phyloP scores from a whole-genome alignment of 2,888 invertebrate species.

The Cybosia mesomella region DNA sequence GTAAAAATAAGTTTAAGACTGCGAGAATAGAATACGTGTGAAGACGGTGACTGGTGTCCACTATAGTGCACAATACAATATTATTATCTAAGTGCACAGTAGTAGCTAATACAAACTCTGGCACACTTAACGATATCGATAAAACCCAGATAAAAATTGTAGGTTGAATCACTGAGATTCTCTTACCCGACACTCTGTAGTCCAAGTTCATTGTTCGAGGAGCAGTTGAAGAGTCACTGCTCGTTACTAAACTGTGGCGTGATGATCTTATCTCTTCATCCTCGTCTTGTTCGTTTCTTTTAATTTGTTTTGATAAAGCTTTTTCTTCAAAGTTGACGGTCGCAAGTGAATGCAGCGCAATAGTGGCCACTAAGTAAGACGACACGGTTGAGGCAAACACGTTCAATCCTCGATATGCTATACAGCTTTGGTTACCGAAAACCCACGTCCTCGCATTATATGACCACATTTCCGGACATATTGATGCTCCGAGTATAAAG shows the following conservation, averaged over 20 bases:
- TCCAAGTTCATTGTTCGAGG: constrained; percentile 86
- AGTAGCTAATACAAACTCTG: constrained; percentile 86
- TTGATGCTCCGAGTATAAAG: constrained; percentile 75
- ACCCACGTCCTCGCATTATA: constrained; percentile 83
- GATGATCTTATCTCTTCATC: constrained; percentile 82
- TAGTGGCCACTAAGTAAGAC: constrained; percentile 84
- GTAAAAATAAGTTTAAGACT: constrained; percentile 76
- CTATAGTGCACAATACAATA: constrained; percentile 80
- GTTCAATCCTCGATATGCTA: constrained; percentile 85
- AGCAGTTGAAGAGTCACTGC: constrained; percentile 79
- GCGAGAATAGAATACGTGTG: constrained; percentile 77
- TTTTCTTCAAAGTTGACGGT: constrained; percentile 84
- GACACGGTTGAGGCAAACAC: constrained; percentile 86
- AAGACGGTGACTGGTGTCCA: constrained; percentile 81
- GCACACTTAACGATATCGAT: constrained; percentile 87
- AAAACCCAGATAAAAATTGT: constrained; percentile 87
- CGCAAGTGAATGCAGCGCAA: constrained; percentile 87
- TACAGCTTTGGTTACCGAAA: constrained; percentile 81
- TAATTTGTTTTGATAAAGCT: constrained; percentile 66
- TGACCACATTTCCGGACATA: constrained; percentile 84
- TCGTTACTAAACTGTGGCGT: constrained; percentile 81
- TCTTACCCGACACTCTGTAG: constrained; percentile 77
- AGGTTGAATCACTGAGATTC: constrained; percentile 84
- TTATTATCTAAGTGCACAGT: constrained; percentile 73
- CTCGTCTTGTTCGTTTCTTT: constrained; percentile 67